Conservation (phyloP, 2,888 invertebrate species). For the Synergus gifuensis region DNA sequence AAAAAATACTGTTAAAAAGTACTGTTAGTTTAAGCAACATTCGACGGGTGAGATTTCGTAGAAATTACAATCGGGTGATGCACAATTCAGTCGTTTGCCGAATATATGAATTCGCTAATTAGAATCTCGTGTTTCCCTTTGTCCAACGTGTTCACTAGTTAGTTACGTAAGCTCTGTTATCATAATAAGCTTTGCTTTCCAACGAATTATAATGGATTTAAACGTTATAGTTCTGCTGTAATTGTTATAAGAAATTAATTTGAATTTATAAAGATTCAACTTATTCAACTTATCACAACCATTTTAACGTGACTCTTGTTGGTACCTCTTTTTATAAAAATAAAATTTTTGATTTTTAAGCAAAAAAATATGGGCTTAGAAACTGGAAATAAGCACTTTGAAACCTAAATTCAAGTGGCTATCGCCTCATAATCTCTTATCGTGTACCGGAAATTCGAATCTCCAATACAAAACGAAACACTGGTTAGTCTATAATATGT, state of each 20-base stretch:
- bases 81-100: constrained; percentile 18
- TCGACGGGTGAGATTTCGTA: background rate
- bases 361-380: background rate
- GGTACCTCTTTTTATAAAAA: too few relatives aligned
- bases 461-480: constrained; percentile 34
- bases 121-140: constrained; percentile 37
- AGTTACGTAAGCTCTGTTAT: constrained; percentile 12
- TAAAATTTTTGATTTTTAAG: background rate
- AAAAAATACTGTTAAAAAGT: too few relatives aligned
- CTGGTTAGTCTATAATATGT: background rate
- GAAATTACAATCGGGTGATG: constrained; percentile 6
- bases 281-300: background rate
- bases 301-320: too few relatives aligned
- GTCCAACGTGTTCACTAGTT: constrained; percentile 28
- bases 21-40: background rate
- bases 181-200: constrained; percentile 25
- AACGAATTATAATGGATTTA: constrained; percentile 1
- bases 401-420: background rate
- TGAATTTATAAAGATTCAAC: background rate
- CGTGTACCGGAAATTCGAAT: constrained; percentile 33
- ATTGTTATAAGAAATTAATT: background rate
- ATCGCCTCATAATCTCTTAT: constrained; percentile 12
- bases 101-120: constrained; percentile 35
- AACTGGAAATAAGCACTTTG: background rate
- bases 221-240: background rate